Evolutionary conservation across 2,888 invertebrate genomes (phyloP), one percentile per base, ranked within the genome.

Genomic region (Muscina levida): DNA sequence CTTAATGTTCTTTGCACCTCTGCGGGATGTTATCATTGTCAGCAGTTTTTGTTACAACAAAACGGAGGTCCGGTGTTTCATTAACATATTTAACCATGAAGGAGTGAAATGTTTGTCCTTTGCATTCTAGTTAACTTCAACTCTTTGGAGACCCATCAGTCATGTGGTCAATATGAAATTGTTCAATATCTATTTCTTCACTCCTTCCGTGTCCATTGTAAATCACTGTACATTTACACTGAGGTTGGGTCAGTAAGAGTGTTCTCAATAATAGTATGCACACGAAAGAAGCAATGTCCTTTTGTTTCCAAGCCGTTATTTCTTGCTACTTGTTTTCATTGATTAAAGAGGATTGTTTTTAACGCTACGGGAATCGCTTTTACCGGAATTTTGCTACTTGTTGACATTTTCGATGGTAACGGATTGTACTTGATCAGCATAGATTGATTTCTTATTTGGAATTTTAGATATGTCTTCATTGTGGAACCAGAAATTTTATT

Each of bases 111-210:
- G 39, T 39, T 62, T 56, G 24, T 62, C 17, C 42, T 42, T 42
- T 13, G 17, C 42, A 62, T 73, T 70, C 68, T 1, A 53, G 15
- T 46, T 71, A 71, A 80, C 17, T 71, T 31, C 13, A 66, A 71
- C 19, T 72, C 80, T 72, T 74, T 17, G 31, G 80, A 74, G 80
- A 81, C 77, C 71, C 74, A 81, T 81, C 80, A 42, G n/a, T 81
- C 80, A 73, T 74, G 53, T 77, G 72, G 71, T 75, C 67, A 68
- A 72, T 68, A 65, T 72, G 17, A 79, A 79, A 79, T 75, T 76
- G 77, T 77, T 71, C 70, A 77, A 77, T 31, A 5, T 53, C 70
- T 67, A 11, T 68, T 46, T 13, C 44, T 79, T 68, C 67, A 57
- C 31, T 72, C 62, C 62, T 62, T 39, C 59, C 59, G 10, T 39